These are phyloP conservation scores for Scomber colias DNA, from an alignment of 2,113 vertebrate genomes.

Conservation along the genomic window DNA sequence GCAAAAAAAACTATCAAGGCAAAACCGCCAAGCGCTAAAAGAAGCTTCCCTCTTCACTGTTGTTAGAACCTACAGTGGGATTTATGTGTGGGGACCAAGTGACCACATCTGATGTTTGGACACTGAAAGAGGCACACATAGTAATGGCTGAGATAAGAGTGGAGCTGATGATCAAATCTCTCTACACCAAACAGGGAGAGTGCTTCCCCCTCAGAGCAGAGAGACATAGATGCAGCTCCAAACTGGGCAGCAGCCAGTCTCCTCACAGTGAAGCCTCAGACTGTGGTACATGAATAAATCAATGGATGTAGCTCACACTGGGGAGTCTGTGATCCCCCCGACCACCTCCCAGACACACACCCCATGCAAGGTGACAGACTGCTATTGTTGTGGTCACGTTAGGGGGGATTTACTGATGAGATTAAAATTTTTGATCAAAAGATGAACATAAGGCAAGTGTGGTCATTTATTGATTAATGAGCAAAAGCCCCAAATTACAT, in stretches of 20 bases:
- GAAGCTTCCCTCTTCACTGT: slow-evolving; percentile 73
- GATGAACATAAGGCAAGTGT: background rate
- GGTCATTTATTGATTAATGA: background rate
- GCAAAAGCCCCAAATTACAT: background rate
- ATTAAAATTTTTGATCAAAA: slow-evolving; percentile 23
- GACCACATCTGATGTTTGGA: slow-evolving; percentile 82
- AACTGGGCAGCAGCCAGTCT: slow-evolving; percentile 83
- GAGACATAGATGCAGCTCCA: slow-evolving; percentile 82
- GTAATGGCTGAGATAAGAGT: slow-evolving; percentile 85
- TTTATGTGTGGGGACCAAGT: slow-evolving; percentile 72
- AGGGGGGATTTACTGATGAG: slow-evolving; percentile 18
- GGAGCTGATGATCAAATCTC: slow-evolving; percentile 85
- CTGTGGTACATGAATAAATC: slow-evolving; percentile 79
- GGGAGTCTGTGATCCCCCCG: slow-evolving; percentile 67
- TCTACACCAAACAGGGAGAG: slow-evolving; percentile 76
- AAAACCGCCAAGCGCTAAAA: slow-evolving; percentile 74
- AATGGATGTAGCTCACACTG: slow-evolving; percentile 79
- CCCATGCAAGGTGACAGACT: slow-evolving; percentile 66
- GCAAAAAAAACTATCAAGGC: slow-evolving; percentile 53
- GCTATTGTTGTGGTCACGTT: slow-evolving; percentile 80
- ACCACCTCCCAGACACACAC: background rate
- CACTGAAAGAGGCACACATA: slow-evolving; percentile 81
- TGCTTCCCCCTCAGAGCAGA: slow-evolving; percentile 82
- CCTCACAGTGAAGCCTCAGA: slow-evolving; percentile 83
- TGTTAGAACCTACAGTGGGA: slow-evolving; percentile 73